Base-by-base conservation (phyloP, 2,888 invertebrate species). In the Cataglyphis cursor region DNA sequence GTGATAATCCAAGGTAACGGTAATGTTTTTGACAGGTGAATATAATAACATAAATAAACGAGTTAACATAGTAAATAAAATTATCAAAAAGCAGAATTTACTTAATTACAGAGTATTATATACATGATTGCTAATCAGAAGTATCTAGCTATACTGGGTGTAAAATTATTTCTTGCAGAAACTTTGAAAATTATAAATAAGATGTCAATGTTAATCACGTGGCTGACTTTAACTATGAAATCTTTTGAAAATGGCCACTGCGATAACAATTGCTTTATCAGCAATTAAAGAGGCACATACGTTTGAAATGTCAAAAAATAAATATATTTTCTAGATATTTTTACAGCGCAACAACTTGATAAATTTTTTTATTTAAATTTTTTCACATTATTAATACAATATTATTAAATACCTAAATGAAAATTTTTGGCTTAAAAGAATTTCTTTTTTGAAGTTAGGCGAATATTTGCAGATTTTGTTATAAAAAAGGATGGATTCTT, bases 141-240 rank as follows among this genome's bases (percentile, higher is more conserved):
- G 15, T 41, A 41, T 31, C 6, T 31, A 41, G 3, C 41, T 9
- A 10, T 41, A 41, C 31, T 10, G 18, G 15, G 6, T 48, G 18
- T 18, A 48, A 48, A 18, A 48, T 51, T n/a, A n/a, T n/a, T 51
- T n/a, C 2, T 8, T n/a, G 57, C 28, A 15, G 57, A n/a, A 68
- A 68, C 38, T 76, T 41, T 15, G 28, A 28, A 48, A 80, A 70
- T 72, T 72, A 35, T 35, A 24, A 59, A 44, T 18, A 9, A 61
- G 59, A 8, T 9, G 15, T 12, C 15, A 4, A 35, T 21, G 21
- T 59, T 51, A 68, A 59, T 10, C 59, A 12, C 41, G 21, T 21
- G n/a, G 48, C 10, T 10, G 59, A 70, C 44, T 70, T 57, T 1
- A 21, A 31, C 18, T 70, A 44, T 78, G 57, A 66, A 76, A 68